Base-by-base conservation (phyloP, 2,113 vertebrate genomes). In the Clarias macrocephalus region DNA sequence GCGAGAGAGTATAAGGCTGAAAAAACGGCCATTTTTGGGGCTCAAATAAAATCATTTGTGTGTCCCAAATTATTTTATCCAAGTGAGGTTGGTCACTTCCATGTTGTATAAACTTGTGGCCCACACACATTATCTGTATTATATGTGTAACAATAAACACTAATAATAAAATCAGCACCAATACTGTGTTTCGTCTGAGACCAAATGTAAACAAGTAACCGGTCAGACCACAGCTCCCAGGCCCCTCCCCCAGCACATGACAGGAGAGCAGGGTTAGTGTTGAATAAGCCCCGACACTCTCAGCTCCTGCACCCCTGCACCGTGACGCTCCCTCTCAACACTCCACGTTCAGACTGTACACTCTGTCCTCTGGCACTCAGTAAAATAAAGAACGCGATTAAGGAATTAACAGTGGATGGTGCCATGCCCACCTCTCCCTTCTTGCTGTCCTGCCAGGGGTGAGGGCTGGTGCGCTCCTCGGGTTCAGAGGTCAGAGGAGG, bases 371-470 rank as follows among this genome's bases (percentile, higher is more conserved):
- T 25, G 72, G 21, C 11, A 12, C 72, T 75, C 7, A 23, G 4
- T 42, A 6, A 73, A 33, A 16, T 19, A 68, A 70, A 70, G 3
- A 21, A 75, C 13, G 3, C 13, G 2, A 75, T 25, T 23, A 25
- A 52, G 19, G 3, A 25, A 48, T 42, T 23, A 75, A 25, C 5
- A 75, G 2, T 8, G 4, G 57, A 37, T 12, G 30, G 21, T 1
- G 6, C 25, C 19, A 37, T 9, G 0, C 89, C 93, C 92, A 99
- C 98, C 97, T 99, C 98, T 72, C 95, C 96, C 89, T 95, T 97
- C 92, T 96, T 96, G 81, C 87, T 48, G 89, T 99, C 98, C 88
- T 98, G 97, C 98, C 98, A 99, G 0, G 96, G 97, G 86, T 96
- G 97, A 63, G 97, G 98, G 91, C 98, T 99, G 91, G 97, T 89